phyloP scores from a whole-genome alignment of 2,113 vertebrate genomes.

The Charina bottae region DNA sequence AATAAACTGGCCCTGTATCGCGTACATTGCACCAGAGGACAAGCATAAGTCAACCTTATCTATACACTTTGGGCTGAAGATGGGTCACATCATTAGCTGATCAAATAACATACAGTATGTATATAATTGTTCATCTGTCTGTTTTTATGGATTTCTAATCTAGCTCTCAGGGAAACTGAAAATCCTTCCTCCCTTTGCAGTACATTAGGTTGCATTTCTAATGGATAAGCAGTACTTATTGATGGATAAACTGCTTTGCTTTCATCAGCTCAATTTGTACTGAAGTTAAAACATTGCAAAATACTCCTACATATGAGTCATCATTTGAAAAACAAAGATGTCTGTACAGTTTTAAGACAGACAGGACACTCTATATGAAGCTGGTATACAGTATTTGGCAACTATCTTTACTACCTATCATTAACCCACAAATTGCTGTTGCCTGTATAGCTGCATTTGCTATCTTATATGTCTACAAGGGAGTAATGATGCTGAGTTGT shows the following conservation, averaged over 20 bases:
- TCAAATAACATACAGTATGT: neutral
- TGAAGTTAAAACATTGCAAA: neutral
- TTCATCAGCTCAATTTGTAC: neutral
- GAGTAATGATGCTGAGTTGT: conserved; percentile 38
- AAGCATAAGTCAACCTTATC: neutral
- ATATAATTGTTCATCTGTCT: neutral
- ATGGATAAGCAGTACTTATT: neutral
- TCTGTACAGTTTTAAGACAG: neutral
- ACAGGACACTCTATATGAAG: neutral
- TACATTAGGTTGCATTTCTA: neutral
- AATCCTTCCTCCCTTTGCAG: neutral
- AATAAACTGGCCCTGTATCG: neutral
- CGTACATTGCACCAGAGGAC: neutral
- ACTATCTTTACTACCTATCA: conserved; percentile 21
- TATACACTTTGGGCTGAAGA: neutral
- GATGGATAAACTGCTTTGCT: conserved; percentile 5
- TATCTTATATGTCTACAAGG: conserved; percentile 52
- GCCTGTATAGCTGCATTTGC: neutral
- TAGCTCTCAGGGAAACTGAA: neutral
- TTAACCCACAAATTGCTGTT: neutral
- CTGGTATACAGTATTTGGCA: neutral
- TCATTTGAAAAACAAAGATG: neutral
- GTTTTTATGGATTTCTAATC: neutral
- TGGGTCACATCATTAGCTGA: neutral
- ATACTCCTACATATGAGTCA: neutral